phyloP scores from a whole-genome alignment of 1,140 invertebrate species.

The Drosophila kurseongensis region DNA sequence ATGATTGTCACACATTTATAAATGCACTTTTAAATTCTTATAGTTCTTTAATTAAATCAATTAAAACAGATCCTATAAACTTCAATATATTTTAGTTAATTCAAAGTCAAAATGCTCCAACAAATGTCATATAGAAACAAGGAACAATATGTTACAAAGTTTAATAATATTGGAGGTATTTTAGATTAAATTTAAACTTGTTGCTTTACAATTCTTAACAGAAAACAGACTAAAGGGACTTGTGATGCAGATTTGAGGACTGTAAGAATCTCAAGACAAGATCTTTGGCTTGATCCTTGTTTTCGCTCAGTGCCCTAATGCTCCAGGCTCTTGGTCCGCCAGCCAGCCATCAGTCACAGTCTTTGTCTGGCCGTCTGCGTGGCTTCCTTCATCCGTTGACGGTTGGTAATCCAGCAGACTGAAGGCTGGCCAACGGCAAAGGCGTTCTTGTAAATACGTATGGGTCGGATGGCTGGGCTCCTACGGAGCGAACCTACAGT shows the following conservation, averaged over 20 bases:
- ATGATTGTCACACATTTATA: no score
- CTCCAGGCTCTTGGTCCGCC: constrained; percentile 30
- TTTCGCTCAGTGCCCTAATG: constrained; percentile 4
- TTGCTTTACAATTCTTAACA: no score
- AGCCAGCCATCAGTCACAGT: constrained; percentile 65
- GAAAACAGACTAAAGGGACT: neutral
- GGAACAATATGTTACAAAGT: no score
- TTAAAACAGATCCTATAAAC: no score
- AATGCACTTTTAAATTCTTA: no score
- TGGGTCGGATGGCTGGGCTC: constrained; percentile 26
- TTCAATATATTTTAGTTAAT: no score
- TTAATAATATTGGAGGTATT: no score
- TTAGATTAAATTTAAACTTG: no score
- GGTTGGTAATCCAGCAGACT: constrained; percentile 54
- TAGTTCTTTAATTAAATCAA: no score
- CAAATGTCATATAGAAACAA: no score
- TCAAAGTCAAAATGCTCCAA: no score
- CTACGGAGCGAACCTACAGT: neutral
- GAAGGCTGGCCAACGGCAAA: constrained; percentile 31
- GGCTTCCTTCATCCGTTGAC: constrained; percentile 52
- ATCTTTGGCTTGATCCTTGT: neutral
- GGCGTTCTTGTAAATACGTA: constrained; percentile 32
- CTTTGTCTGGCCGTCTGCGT: constrained; percentile 48
- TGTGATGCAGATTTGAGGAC: neutral
- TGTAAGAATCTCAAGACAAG: neutral